Conservation (phyloP, 2,888 invertebrate genomes). For the Isoperla grammatica region DNA sequence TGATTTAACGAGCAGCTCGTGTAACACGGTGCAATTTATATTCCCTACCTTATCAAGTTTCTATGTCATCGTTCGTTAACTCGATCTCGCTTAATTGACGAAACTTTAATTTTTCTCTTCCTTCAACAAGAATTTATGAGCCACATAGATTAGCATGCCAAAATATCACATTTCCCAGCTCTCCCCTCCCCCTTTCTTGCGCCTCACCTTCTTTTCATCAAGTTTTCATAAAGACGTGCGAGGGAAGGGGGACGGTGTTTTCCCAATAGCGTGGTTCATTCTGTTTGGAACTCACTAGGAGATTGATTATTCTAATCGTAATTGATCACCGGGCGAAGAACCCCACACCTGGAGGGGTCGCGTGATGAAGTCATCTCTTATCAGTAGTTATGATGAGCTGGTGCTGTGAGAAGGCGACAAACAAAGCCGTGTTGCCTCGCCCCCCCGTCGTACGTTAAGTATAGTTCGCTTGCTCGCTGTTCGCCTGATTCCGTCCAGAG, state of each 20-base stretch:
- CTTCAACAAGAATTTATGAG: slow-evolving; percentile 25
- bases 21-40: slow-evolving; percentile 19
- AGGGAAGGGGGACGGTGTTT: background rate
- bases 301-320: slow-evolving; percentile 4
- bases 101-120: slow-evolving; percentile 22
- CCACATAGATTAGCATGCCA: slow-evolving; percentile 26
- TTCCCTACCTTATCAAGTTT: slow-evolving; percentile 22
- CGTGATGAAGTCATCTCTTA: background rate
- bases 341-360: background rate
- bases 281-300: background rate
- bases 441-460: no score
- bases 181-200: background rate
- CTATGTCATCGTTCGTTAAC: slow-evolving; percentile 25
- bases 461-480: no score
- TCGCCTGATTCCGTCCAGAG: no score
- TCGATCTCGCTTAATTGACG: slow-evolving; percentile 25
- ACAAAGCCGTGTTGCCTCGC: no score
- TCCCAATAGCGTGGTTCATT: background rate
- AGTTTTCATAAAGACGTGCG: slow-evolving; percentile 9
- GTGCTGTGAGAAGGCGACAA: no score
- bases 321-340: background rate
- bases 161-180: slow-evolving; percentile 20
- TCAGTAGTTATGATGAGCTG: background rate
- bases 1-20: slow-evolving; percentile 17
- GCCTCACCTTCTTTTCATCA: slow-evolving; percentile 8